Conservation (phyloP, 1,140 invertebrate genomes). For the Ridgeia piscesae region DNA sequence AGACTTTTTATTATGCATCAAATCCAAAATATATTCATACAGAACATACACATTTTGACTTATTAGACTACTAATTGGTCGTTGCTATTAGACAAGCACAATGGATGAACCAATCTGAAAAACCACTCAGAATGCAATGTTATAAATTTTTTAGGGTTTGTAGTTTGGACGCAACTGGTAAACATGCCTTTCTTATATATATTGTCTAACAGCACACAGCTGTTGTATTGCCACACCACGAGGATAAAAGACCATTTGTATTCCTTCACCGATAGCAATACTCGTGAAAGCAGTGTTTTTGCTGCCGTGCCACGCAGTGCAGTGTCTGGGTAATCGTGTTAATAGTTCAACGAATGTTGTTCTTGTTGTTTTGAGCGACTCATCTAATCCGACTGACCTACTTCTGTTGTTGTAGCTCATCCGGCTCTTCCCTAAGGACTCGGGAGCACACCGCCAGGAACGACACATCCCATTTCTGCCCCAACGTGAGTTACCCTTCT, state of each 20-base stretch:
- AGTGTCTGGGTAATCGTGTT: neutral
- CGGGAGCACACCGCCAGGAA: constrained; percentile 26
- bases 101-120: no score
- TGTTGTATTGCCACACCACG: neutral
- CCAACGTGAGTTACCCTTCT: constrained; percentile 14
- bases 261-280: neutral
- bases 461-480: constrained; percentile 27
- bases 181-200: neutral
- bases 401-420: constrained; percentile 24
- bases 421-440: constrained; percentile 27
- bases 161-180: neutral
- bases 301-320: neutral
- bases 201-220: neutral
- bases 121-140: no score
- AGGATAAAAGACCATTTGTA: neutral
- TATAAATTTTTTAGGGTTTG: neutral
- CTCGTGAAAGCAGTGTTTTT: neutral
- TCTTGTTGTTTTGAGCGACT: neutral
- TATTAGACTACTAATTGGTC: neutral
- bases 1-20: no score
- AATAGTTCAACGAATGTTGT: neutral
- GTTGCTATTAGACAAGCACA: neutral
- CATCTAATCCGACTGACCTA: neutral
- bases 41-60: no score
- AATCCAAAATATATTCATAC: no score